Evolutionary conservation across 2,113 vertebrate genomes (phyloP).

Genomic region (Saimiri boliviensis): DNA sequence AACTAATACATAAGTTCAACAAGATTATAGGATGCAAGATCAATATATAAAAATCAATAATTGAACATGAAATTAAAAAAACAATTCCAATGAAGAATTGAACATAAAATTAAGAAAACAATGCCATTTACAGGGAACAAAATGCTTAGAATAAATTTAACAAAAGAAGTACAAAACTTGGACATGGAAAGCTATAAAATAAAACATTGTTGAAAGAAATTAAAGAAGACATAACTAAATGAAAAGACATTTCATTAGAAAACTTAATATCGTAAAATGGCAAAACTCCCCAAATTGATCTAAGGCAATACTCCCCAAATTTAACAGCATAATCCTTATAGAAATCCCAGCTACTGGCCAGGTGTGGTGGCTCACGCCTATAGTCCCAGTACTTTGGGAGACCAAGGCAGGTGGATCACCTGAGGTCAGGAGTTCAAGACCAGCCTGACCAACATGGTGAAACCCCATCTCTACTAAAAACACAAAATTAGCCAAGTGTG

Average conservation of each 20-base stretch:
- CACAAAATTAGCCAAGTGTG: no score
- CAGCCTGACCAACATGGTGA: no score
- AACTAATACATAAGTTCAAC: background rate
- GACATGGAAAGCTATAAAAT: background rate
- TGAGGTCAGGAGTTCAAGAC: no score
- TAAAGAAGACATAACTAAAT: background rate
- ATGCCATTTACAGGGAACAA: constrained; percentile 4
- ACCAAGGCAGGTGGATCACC: no score
- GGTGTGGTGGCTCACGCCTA: no score
- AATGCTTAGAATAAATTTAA: constrained; percentile 12
- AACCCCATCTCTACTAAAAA: no score
- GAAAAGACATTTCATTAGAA: background rate
- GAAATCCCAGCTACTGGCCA: background rate
- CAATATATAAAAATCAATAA: background rate
- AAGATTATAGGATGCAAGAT: background rate
- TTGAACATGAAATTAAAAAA: constrained; percentile 33
- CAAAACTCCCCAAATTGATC: background rate
- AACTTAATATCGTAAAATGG: background rate
- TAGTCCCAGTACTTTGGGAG: no score
- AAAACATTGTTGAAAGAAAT: background rate
- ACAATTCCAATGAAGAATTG: background rate
- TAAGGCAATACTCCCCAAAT: background rate
- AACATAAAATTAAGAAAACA: constrained; percentile 37
- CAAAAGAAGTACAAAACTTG: background rate
- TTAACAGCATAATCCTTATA: background rate